A percentile compares a stretch with the other conserved stretches of the same genome.
Conservation (phyloP, 2,797 vertebrate species). For the Crocidura indochinensis region DNA sequence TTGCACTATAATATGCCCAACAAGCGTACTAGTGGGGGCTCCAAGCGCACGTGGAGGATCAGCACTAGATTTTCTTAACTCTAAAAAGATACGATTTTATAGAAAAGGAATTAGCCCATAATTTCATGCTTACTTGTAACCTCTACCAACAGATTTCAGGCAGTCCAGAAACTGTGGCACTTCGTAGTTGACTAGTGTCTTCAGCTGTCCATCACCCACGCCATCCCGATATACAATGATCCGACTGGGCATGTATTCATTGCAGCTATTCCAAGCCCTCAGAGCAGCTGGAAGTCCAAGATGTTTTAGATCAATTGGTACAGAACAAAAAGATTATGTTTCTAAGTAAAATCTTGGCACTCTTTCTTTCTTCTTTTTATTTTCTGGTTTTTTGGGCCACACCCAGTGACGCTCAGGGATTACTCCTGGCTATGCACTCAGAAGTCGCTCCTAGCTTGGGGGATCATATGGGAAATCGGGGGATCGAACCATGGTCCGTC, state of each 20-base stretch:
- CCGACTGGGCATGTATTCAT: slow-evolving; percentile 94
- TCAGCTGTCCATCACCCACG: slow-evolving; percentile 97
- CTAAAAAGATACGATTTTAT: no score
- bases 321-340: neutral
- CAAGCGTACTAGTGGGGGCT: accelerated
- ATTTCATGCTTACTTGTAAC: slow-evolving; percentile 92
- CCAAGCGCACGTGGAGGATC: accelerated
- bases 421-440: no score
- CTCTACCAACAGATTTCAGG: slow-evolving; percentile 92
- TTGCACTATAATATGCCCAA: no score
- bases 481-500: no score
- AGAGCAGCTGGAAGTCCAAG: slow-evolving; percentile 92
- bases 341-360: neutral
- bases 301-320: neutral
- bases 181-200: slow-evolving; percentile 95
- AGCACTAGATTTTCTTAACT: neutral
- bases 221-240: slow-evolving; percentile 98
- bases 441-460: no score
- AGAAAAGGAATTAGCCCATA: neutral
- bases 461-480: no score
- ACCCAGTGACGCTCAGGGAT: no score
- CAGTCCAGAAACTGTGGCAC: slow-evolving; percentile 95
- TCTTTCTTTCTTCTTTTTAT: no score
- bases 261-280: slow-evolving; percentile 93
- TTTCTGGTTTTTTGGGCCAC: no score